Evolutionary conservation across 2,797 vertebrate species (phyloP).

Genomic region (Pagetopsis macropterus): DNA sequence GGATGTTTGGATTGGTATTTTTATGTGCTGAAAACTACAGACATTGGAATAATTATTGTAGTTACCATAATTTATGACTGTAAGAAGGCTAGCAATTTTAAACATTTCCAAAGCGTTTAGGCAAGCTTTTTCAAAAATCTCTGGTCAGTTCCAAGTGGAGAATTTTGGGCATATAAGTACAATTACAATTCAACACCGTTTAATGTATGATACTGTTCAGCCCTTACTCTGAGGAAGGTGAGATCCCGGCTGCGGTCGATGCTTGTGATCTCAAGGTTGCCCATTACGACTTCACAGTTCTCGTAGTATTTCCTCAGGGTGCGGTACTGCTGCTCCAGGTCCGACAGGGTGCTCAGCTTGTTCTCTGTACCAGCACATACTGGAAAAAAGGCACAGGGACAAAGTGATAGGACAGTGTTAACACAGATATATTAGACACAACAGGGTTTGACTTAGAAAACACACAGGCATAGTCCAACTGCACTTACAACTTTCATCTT

Average conservation of each 20-base stretch:
- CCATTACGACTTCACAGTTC: conserved; percentile 98
- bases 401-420: conserved; percentile 27
- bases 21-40: background rate
- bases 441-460: background rate
- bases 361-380: conserved; percentile 96
- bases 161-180: background rate
- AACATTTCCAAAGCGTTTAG: background rate
- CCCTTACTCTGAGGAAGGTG: conserved; percentile 92
- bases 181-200: background rate
- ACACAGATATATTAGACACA: background rate
- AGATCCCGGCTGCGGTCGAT: conserved; percentile 95
- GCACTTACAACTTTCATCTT: background rate
- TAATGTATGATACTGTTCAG: background rate
- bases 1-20: background rate
- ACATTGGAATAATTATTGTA: too few species aligned
- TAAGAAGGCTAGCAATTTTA: background rate
- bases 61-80: background rate
- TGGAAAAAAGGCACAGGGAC: conserved; percentile 61
- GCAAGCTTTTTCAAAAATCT: background rate
- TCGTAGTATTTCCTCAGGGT: conserved; percentile 96
- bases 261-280: conserved; percentile 98
- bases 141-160: background rate
- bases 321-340: conserved; percentile 96
- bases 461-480: background rate
- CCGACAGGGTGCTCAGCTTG: conserved; percentile 95